phyloP scores from a whole-genome alignment of 1,140 invertebrate genomes.

The Rhopalosiphum maidis region DNA sequence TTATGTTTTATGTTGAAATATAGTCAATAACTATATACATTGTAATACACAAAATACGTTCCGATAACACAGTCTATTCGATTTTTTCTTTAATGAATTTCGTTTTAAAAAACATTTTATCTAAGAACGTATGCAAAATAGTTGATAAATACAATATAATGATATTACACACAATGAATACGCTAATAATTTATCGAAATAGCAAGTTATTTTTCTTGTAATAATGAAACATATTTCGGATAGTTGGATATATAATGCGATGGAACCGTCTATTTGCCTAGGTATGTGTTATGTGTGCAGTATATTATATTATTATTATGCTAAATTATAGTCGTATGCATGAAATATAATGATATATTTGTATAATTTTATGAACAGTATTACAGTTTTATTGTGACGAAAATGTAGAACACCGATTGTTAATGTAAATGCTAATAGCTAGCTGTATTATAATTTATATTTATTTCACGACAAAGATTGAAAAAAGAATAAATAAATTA shows the following conservation, averaged over 20 bases:
- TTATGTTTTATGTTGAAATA: not conserved
- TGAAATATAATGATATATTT: not conserved
- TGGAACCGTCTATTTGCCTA: not conserved
- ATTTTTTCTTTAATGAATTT: not conserved
- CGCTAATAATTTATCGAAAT: not conserved
- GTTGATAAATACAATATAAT: not conserved
- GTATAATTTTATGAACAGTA: not conserved
- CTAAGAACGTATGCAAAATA: not conserved
- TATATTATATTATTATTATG: not conserved
- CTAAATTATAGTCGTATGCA: not conserved
- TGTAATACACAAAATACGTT: not conserved
- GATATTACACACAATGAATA: not conserved
- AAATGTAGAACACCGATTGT: conserved; percentile 32
- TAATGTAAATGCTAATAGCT: not conserved
- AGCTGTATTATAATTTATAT: not conserved
- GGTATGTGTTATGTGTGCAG: no score
- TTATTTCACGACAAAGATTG: not conserved
- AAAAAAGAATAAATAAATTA: not conserved
- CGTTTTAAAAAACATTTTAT: not conserved
- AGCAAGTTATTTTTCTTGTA: not conserved
- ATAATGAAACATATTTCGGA: not conserved
- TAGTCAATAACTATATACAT: not conserved
- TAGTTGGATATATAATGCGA: not conserved
- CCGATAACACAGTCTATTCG: not conserved
- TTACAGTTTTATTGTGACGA: not conserved